Conservation (phyloP, 2,113 vertebrate genomes). For the Mus musculus region GRCm39 chr15:88823001-88823500, state of each 20-base stretch:
- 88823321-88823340: background rate
- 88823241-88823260: constrained; percentile 67
- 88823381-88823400: background rate
- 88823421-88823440: background rate
- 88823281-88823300: background rate
- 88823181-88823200: constrained; percentile 79
- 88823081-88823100: background rate
- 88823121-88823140: rapidly evolving
- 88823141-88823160: constrained; percentile 78
- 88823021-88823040: background rate
- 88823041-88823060: rapidly evolving
- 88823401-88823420: background rate
- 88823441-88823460: background rate
- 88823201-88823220: constrained; percentile 60
- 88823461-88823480: background rate
- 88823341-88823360: background rate
- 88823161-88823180: constrained; percentile 78
- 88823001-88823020: background rate
- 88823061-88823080: rapidly evolving
- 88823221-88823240: constrained; percentile 49
- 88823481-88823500: background rate
- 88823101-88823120: background rate
- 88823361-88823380: background rate
- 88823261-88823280: background rate
- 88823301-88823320: background rate